Conservation (phyloP, 2,113 vertebrate genomes). For the Eulacestoma nigropectus region DNA sequence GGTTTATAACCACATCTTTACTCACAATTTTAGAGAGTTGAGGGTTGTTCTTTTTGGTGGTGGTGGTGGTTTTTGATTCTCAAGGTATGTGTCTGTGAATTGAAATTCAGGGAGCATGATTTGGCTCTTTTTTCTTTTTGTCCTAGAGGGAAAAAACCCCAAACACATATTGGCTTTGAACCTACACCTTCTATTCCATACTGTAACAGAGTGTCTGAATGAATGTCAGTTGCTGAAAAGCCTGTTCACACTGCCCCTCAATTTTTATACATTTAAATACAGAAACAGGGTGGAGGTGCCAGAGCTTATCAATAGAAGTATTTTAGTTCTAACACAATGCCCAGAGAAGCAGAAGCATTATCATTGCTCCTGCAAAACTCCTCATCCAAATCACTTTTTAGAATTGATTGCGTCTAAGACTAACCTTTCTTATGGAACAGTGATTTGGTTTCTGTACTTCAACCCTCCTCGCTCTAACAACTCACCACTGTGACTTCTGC, state of each 20-base stretch:
- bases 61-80: background rate
- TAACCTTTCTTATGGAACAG: background rate
- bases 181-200: background rate
- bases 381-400: background rate
- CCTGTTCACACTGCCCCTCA: background rate
- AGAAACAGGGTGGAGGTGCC: background rate
- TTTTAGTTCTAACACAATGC: background rate
- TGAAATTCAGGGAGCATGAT: background rate
- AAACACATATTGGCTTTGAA: background rate
- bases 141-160: accelerated
- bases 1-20: background rate
- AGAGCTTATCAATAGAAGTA: background rate
- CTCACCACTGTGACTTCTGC: background rate
- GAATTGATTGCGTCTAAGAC: background rate
- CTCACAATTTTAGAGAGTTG: background rate
- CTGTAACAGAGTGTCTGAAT: background rate
- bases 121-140: background rate
- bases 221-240: background rate
- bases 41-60: accelerated
- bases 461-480: background rate
- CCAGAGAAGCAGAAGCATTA: background rate
- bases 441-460: background rate
- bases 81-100: accelerated
- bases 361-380: background rate
- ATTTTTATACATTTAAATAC: background rate